Evolutionary conservation across 2,113 vertebrate genomes (phyloP).

Genomic region (Zingel zingel): DNA sequence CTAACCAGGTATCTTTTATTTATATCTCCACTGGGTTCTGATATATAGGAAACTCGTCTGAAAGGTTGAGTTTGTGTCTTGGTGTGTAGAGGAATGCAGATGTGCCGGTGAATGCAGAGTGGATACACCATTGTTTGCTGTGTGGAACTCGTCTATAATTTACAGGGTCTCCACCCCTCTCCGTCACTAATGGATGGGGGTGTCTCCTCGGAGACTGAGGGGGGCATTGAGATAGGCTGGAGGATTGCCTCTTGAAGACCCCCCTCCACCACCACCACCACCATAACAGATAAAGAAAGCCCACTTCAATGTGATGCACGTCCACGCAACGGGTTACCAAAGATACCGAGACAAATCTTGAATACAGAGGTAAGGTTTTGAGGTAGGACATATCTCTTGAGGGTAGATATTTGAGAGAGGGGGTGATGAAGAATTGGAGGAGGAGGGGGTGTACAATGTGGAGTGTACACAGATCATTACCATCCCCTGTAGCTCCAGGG

Average conservation of each 20-base stretch:
- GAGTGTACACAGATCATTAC: constrained; percentile 79
- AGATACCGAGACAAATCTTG: constrained; percentile 52
- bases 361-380: constrained; percentile 36
- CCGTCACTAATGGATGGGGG: constrained; percentile 77
- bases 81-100: constrained; percentile 77
- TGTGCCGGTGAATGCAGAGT: constrained; percentile 66
- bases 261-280: constrained; percentile 26
- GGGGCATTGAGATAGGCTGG: constrained; percentile 45
- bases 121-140: constrained; percentile 72
- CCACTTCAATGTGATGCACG: constrained; percentile 49
- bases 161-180: constrained; percentile 75
- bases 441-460: constrained; percentile 29
- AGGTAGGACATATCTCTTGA: constrained; percentile 45
- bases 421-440: constrained; percentile 25
- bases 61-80: constrained; percentile 50
- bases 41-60: constrained; percentile 17
- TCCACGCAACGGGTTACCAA: constrained; percentile 48
- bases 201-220: constrained; percentile 60
- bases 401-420: constrained; percentile 53
- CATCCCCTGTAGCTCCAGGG: constrained; percentile 76
- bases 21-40: constrained; percentile 34
- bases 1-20: constrained; percentile 57
- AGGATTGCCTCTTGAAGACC: constrained; percentile 64
- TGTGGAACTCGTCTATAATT: constrained; percentile 81
- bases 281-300: constrained; percentile 55